Base-by-base conservation (phyloP, 2,888 invertebrate species). In the Fragum whitleyi region DNA sequence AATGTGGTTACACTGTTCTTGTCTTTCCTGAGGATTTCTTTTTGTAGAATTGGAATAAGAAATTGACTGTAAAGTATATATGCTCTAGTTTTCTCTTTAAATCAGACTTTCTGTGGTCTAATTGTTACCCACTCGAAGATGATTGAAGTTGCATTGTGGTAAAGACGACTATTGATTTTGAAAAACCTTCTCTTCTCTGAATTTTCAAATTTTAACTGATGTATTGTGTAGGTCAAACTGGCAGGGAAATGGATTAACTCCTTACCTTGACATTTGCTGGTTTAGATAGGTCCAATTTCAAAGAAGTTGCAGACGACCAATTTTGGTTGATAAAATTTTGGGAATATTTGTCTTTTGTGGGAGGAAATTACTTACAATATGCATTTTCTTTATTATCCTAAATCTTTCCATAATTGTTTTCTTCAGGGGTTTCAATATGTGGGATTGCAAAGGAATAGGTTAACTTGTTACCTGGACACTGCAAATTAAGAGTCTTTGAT, bases 131-230 rank as follows among this genome's bases (percentile, higher is more conserved):
- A 57, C 23, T 21, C 3, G 11, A 7, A n/a, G 57, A 57, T 57
- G 57, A 57, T 57, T 57, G 57, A 57, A 23, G 23, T 23, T 28
- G 57, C 57, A 26, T 23, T 57, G 57, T 28, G 28, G 57, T 57
- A 57, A 57, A 23, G 32, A 28, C 29, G 19, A n/a, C 29, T 61
- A 61, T 61, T 61, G 61, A 61, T 61, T 61, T 61, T 61, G 61
- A 61, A 61, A 61, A 32, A 14, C 3, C n/a, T 59, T n/a, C 47
- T 32, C n/a, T 14, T 16, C 61, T 26, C 32, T 7, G 61, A 61
- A 61, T n/a, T 32, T 32, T 28, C 5, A 61, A 61, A 32, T 61
- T 61, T 2, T n/a, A 61, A 32, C n/a, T 32, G 32, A 61, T 16
- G n/a, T 32, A 61, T 32, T 32, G 19, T 7, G 14, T 61, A 61